Evolutionary conservation across 2,797 vertebrate genomes (phyloP).

Genomic region (Melanotaenia maccullochi): DNA sequence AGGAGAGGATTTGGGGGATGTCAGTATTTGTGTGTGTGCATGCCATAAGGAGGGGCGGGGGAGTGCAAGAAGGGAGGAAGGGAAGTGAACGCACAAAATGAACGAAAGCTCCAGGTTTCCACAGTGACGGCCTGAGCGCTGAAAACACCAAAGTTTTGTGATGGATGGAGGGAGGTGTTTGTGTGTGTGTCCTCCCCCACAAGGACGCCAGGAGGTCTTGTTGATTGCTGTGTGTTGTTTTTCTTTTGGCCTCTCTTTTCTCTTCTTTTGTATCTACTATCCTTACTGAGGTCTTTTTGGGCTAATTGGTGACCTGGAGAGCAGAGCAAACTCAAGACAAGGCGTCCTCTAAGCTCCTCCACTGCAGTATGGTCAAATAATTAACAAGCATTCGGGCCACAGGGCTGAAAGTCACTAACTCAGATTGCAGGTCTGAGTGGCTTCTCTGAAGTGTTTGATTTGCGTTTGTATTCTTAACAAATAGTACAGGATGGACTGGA

Average conservation of each 20-base stretch:
- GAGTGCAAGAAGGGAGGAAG: conserved; percentile 67
- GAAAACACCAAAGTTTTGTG: conserved; percentile 72
- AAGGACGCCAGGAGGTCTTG: conserved; percentile 73
- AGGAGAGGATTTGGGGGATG: conserved; percentile 38
- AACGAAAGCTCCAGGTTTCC: conserved; percentile 84
- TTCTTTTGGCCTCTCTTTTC: conserved; percentile 60
- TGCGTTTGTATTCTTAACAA: conserved; percentile 52
- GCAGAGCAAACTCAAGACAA: conserved; percentile 71
- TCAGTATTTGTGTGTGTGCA: conserved; percentile 48
- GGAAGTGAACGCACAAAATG: conserved; percentile 67
- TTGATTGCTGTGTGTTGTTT: conserved; percentile 80
- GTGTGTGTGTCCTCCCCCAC: conserved; percentile 35
- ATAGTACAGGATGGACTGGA: conserved; percentile 46
- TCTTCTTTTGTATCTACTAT: conserved; percentile 68
- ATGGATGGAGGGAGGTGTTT: conserved; percentile 52
- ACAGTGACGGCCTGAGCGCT: conserved; percentile 85
- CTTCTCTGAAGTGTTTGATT: conserved; percentile 64
- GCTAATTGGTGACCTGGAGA: conserved; percentile 82
- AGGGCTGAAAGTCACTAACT: conserved; percentile 68
- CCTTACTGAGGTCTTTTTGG: conserved; percentile 74
- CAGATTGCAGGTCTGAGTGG: conserved; percentile 64
- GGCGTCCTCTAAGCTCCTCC: conserved; percentile 64
- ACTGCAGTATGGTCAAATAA: conserved; percentile 83
- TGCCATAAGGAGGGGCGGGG: conserved; percentile 77
- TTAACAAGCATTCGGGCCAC: conserved; percentile 67